phyloP scores from a whole-genome alignment of 2,888 invertebrate species.

The Mythimna loreyi region DNA sequence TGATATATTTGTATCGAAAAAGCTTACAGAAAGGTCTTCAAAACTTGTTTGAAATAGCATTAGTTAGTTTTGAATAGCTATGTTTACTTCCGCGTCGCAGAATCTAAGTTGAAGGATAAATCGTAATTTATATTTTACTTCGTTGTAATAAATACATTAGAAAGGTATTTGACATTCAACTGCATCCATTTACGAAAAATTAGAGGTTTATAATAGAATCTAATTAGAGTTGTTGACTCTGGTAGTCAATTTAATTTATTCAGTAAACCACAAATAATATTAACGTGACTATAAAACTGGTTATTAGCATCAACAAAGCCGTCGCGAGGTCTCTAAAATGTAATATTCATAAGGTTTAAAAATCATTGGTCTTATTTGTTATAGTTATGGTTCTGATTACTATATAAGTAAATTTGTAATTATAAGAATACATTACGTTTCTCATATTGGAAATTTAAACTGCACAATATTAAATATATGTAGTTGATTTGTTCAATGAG shows the following conservation, averaged over 20 bases:
- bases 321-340: conserved; percentile 8
- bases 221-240: neutral
- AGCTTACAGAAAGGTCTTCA: neutral
- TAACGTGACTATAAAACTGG: conserved; percentile 33
- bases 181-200: conserved; percentile 26
- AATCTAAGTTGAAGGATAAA: conserved; percentile 63
- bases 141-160: conserved; percentile 39
- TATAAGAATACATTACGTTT: neutral
- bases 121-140: conserved; percentile 24
- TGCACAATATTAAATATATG: neutral
- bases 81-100: conserved; percentile 69
- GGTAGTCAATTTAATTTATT: conserved; percentile 35
- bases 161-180: conserved; percentile 57
- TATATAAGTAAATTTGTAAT: neutral
- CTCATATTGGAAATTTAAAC: neutral
- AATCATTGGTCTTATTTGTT: conserved; percentile 12
- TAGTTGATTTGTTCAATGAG: too few species aligned
- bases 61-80: conserved; percentile 5
- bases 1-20: conserved; percentile 2
- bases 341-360: conserved; percentile 15
- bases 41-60: conserved; percentile 1
- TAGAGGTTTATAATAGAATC: neutral
- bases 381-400: neutral
- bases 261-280: conserved; percentile 25
- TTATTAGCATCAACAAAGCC: conserved; percentile 35